Conservation (phyloP, 2,113 vertebrate species). For the Gnathonemus echidnorhynchus region DNA sequence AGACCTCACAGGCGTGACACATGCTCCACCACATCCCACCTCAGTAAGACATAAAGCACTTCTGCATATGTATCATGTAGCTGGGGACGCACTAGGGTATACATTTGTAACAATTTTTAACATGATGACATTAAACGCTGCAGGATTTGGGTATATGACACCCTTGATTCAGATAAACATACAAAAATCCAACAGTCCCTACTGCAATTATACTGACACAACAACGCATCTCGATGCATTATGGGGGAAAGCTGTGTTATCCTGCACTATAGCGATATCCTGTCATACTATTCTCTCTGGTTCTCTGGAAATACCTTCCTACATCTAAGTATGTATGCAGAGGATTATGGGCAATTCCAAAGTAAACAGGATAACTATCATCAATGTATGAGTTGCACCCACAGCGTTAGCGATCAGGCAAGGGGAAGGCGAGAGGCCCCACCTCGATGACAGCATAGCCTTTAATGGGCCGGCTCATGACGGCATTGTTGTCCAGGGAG, state of each 20-base stretch:
- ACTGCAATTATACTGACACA: not conserved
- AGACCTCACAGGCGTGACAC: not conserved
- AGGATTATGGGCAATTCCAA: not conserved
- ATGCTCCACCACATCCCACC: conserved; percentile 25
- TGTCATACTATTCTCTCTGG: not conserved
- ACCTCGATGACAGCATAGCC: conserved; percentile 92
- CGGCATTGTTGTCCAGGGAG: conserved; percentile 73
- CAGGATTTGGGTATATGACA: not conserved
- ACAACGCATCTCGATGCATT: not conserved
- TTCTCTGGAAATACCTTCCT: not conserved
- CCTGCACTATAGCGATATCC: not conserved
- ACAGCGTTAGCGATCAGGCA: not conserved
- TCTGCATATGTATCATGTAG: not conserved
- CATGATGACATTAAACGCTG: not conserved
- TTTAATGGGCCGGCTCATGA: conserved; percentile 76
- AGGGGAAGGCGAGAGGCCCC: not conserved
- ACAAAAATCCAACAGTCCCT: not conserved
- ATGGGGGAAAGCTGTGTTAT: not conserved
- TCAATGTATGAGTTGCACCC: not conserved
- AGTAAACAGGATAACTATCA: not conserved
- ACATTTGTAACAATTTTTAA: not conserved
- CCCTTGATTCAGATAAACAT: not conserved
- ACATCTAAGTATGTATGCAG: not conserved
- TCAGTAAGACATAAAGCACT: not conserved
- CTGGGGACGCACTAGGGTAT: not conserved